Base-by-base conservation (phyloP, 2,888 invertebrate genomes). In the Limenitis camilla region DNA sequence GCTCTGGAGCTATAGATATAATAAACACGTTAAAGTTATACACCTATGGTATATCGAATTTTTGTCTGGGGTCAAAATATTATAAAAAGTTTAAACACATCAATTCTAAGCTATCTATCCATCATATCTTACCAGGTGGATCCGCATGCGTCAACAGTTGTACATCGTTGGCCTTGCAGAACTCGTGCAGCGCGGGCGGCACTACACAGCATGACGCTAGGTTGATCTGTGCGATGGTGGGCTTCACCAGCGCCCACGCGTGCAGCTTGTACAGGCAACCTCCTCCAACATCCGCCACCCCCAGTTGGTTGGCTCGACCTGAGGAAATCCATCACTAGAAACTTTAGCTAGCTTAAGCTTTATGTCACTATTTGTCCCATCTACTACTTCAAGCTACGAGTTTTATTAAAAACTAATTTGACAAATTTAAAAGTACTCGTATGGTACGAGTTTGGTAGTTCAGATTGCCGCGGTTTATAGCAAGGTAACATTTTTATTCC, bases 111-210 rank as follows among this genome's bases (percentile, higher is more conserved):
- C n/a, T n/a, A n/a, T n/a, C n/a, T n/a, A n/a, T n/a, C n/a, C n/a
- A n/a, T n/a, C n/a, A n/a, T n/a, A n/a, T n/a, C 53, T 85, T 81
- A 96, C 96, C 94, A 71, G 91, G 91, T 0, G 97, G 96, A 80
- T 99, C 99, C 68, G 95, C 96, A 76, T 99, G 99, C 0, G 98
- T 99, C 28, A 99, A 88, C 36, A 99, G 85, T 73, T 97, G 97
- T 56, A 99, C 93, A 68, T 96, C 95, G 67, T 97, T 92, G 61
- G 94, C 92, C 65, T 94, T 94, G 58, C 98, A 96, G 84, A 96
- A 99, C 60, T 92, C 91, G 76, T 96, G 94, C 61, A 99, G 88
- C 2, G 94, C 92, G 1, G 96, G 94, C 27, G 98, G 98, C 49
- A 99, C 97, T 4, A 97, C 95, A 84, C 98, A 98, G 74, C 98